Evolutionary conservation across 1,140 invertebrate species (phyloP).

Genomic region (Camponotus vicinus): DNA sequence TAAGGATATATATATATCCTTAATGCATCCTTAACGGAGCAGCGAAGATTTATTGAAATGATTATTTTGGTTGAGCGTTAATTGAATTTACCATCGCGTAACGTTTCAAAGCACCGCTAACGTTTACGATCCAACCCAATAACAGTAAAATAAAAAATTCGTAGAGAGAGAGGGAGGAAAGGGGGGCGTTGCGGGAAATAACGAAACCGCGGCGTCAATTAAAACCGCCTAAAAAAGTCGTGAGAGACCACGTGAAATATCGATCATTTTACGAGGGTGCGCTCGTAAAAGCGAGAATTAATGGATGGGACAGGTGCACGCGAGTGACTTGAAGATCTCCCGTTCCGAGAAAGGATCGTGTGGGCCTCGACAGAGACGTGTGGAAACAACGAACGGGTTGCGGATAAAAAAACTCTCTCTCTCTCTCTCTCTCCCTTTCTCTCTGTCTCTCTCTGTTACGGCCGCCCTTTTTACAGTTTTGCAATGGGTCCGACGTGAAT

Average conservation of each 20-base stretch:
- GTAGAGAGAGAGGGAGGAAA: neutral
- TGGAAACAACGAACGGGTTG: conserved; percentile 5
- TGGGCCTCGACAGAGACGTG: neutral
- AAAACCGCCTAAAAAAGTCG: conserved; percentile 40
- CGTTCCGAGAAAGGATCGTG: conserved; percentile 16
- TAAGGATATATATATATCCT: neutral
- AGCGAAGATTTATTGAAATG: neutral
- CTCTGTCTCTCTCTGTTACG: conserved; percentile 16
- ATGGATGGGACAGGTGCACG: conserved; percentile 55
- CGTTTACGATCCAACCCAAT: conserved; percentile 11
- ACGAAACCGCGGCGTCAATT: conserved; percentile 36
- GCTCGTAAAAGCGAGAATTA: conserved; percentile 58
- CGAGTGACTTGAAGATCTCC: conserved; percentile 48
- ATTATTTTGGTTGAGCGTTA: neutral
- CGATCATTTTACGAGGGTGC: conserved; percentile 51
- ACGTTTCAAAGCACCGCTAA: neutral
- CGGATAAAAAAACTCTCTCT: conserved; percentile 3
- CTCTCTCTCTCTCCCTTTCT: neutral
- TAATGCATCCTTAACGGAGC: neutral
- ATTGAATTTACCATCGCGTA: conserved; percentile 14
- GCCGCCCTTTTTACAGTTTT: conserved; percentile 43
- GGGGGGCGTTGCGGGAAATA: neutral
- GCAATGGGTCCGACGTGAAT: conserved; percentile 50
- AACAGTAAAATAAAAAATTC: conserved; percentile 23
- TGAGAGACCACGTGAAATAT: conserved; percentile 31